phyloP scores from a whole-genome alignment of 2,888 invertebrate genomes.

The Cosmorhoe ocellata region DNA sequence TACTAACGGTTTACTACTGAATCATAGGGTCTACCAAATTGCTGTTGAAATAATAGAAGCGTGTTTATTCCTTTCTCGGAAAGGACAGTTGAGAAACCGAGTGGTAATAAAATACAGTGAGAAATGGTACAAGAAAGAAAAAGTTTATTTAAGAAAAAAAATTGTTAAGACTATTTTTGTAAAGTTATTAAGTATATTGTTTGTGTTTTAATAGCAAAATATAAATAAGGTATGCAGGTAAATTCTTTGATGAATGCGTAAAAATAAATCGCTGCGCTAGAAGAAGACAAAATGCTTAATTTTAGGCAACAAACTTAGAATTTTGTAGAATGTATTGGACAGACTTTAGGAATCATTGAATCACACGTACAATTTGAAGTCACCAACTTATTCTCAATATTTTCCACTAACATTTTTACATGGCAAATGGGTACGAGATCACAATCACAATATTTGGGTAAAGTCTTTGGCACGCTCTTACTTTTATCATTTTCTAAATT shows the following conservation, averaged over 20 bases:
- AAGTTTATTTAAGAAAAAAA: no score
- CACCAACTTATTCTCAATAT: slow-evolving; percentile 63
- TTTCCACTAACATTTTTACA: slow-evolving; percentile 70
- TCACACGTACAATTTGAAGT: slow-evolving; percentile 67
- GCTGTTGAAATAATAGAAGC: no score
- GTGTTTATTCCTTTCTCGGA: no score
- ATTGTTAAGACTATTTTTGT: no score
- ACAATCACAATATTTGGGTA: slow-evolving; percentile 54
- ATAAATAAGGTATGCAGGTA: not conserved
- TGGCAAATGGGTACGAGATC: slow-evolving; percentile 70
- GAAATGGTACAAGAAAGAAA: no score
- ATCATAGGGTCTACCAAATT: no score
- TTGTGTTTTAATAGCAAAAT: no score
- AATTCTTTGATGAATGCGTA: not conserved
- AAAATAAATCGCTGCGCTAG: slow-evolving; percentile 4
- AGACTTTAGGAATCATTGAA: slow-evolving; percentile 56
- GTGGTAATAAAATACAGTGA: no score
- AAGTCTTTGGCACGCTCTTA: slow-evolving; percentile 17
- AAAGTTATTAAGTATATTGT: no score
- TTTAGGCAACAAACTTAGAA: slow-evolving; percentile 6
- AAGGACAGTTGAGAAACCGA: no score
- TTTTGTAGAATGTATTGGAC: slow-evolving; percentile 58
- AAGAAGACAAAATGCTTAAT: not conserved
- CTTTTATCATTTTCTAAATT: slow-evolving; percentile 23
- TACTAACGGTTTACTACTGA: no score